Conservation (phyloP, 2,888 invertebrate genomes). For the Orthosia cruda region DNA sequence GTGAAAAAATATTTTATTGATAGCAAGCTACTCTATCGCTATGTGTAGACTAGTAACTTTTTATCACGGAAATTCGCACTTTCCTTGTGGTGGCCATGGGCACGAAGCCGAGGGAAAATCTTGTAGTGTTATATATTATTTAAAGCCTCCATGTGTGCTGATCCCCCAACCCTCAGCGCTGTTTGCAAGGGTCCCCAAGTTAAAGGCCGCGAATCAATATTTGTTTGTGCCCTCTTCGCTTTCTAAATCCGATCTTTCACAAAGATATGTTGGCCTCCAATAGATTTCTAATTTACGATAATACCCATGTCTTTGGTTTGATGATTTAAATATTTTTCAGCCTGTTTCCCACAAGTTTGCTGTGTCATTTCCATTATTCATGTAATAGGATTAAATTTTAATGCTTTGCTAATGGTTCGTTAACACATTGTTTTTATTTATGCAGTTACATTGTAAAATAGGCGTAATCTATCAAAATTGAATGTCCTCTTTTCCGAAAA, state of each 20-base stretch:
- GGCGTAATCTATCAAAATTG: too few species aligned
- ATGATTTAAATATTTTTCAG: slow-evolving; percentile 35
- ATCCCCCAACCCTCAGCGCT: slow-evolving; percentile 69
- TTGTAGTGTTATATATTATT: slow-evolving; percentile 59
- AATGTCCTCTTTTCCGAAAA: too few species aligned
- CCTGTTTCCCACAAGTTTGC: slow-evolving; percentile 10
- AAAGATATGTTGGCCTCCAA: slow-evolving; percentile 72
- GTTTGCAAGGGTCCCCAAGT: slow-evolving; percentile 78
- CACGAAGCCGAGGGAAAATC: not conserved
- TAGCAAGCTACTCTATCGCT: not conserved
- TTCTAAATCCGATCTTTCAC: slow-evolving; percentile 80
- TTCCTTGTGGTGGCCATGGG: not conserved
- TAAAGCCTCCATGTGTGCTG: slow-evolving; percentile 59
- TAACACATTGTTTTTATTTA: too few species aligned
- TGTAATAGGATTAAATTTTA: slow-evolving; percentile 28
- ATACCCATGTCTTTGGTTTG: slow-evolving; percentile 46
- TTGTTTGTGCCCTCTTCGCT: slow-evolving; percentile 79
- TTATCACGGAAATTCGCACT: not conserved
- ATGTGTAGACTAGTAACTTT: not conserved
- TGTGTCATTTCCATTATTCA: slow-evolving; percentile 36
- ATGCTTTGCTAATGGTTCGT: too few species aligned
- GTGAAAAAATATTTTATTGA: too few species aligned
- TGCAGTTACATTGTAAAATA: too few species aligned
- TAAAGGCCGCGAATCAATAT: slow-evolving; percentile 83
- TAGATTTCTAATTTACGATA: slow-evolving; percentile 71